These are phyloP conservation scores for Melanotaenia maccullochi DNA, from an alignment of 2,797 vertebrate species.

Conservation along the genomic window DNA sequence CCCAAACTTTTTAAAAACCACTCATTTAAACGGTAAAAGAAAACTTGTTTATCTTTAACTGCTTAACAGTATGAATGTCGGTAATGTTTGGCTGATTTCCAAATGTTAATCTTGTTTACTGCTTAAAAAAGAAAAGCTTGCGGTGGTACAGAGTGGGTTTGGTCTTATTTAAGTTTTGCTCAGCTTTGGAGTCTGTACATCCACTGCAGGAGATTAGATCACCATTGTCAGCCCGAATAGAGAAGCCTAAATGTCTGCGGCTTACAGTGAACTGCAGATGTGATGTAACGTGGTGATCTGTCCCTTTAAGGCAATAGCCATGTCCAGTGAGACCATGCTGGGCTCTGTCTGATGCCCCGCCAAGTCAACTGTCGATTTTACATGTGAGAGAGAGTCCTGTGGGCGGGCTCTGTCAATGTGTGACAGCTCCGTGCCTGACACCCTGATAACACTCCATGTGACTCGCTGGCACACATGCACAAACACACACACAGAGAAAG, in stretches of 20 bases:
- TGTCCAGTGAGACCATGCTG: constrained; percentile 44
- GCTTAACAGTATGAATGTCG: background rate
- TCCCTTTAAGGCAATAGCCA: constrained; percentile 61
- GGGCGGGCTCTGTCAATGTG: constrained; percentile 74
- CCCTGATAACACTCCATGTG: constrained; percentile 78
- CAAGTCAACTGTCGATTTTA: constrained; percentile 28
- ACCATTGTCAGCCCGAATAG: constrained; percentile 50
- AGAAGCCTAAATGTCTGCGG: constrained; percentile 50
- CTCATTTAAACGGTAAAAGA: background rate
- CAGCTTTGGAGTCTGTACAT: constrained; percentile 54
- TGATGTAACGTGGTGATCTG: constrained; percentile 57
- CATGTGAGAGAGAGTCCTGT: constrained; percentile 24
- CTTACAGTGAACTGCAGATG: constrained; percentile 59
- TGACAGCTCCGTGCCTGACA: constrained; percentile 78
- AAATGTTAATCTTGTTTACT: constrained; percentile 44
- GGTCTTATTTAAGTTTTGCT: constrained; percentile 43
- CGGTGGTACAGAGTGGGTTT: constrained; percentile 43
- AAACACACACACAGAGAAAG: constrained; percentile 34
- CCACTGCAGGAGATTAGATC: constrained; percentile 62
- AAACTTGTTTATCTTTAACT: background rate
- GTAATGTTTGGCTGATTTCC: constrained; percentile 17
- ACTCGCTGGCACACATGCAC: constrained; percentile 44
- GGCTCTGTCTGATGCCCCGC: constrained; percentile 49
- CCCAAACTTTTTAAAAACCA: background rate
- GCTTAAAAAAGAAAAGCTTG: constrained; percentile 32